Conservation (phyloP, 92 coral and sea anemone genomes). For the Parazoanthus atlanticus region DNA sequence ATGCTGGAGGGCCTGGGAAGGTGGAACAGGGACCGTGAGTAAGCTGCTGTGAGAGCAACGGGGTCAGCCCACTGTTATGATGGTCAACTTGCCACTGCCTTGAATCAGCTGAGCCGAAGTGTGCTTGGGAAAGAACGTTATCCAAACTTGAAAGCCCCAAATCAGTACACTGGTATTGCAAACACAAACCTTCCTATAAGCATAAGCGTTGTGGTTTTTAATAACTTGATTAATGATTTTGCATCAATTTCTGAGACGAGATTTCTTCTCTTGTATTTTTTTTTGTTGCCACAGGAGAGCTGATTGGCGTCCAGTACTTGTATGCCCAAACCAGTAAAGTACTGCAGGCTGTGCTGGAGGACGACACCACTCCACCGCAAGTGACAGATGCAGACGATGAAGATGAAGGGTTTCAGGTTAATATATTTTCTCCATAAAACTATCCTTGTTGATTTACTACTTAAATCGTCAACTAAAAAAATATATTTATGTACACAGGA, state of each 20-base stretch:
- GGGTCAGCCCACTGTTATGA: background rate
- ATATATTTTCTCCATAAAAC: too few species aligned
- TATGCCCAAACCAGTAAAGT: too few species aligned
- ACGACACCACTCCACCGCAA: too few species aligned
- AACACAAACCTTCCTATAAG: background rate
- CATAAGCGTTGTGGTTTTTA: too few species aligned
- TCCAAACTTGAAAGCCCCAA: slow-evolving; percentile 26
- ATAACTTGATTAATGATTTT: too few species aligned
- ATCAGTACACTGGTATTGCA: slow-evolving; percentile 50
- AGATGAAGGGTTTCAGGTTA: background rate
- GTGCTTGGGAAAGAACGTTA: slow-evolving; percentile 38
- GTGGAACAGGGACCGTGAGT: slow-evolving; percentile 44
- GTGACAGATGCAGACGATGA: background rate
- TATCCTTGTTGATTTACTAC: too few species aligned
- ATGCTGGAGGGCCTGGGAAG: slow-evolving; percentile 37
- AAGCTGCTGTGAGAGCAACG: slow-evolving; percentile 16
- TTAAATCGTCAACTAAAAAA: too few species aligned
- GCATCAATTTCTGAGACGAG: too few species aligned
- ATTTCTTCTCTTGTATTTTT: background rate
- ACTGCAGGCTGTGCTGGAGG: too few species aligned
- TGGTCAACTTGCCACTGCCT: slow-evolving; percentile 9
- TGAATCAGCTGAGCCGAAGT: background rate
- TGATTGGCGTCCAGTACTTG: too few species aligned
- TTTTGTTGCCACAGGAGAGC: too few species aligned
- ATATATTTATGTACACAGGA: too few species aligned